Evolutionary conservation across 2,113 vertebrate genomes (phyloP).

Genomic region (Nibea coibor): DNA sequence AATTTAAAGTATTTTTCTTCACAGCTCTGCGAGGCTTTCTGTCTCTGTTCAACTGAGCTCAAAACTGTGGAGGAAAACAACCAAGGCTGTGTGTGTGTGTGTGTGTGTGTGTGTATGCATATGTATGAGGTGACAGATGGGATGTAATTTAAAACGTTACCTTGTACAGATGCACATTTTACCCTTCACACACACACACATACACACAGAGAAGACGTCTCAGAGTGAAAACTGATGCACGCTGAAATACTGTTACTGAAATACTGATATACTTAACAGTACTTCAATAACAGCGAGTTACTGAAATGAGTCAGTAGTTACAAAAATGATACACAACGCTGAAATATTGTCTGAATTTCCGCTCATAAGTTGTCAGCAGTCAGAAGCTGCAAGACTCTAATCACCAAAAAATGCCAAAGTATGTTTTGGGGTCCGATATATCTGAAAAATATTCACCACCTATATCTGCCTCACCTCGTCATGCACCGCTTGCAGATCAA

Average conservation of each 20-base stretch:
- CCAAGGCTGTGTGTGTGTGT: conserved; percentile 19
- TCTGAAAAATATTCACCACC: neutral
- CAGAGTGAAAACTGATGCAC: conserved; percentile 10
- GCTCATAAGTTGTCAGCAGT: neutral
- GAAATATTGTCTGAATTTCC: neutral
- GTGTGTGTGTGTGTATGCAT: conserved; percentile 51
- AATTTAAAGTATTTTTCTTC: conserved; percentile 60
- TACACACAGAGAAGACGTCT: neutral
- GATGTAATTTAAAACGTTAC: conserved; percentile 59
- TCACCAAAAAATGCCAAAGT: neutral
- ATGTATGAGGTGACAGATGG: conserved; percentile 68
- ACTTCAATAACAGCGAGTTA: too few species aligned
- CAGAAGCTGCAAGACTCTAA: neutral
- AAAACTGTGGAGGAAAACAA: conserved; percentile 37
- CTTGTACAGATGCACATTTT: conserved; percentile 60
- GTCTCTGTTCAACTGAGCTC: conserved; percentile 22
- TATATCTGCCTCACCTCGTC: neutral
- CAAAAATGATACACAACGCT: neutral
- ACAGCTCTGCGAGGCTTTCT: conserved; percentile 25
- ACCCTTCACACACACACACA: conserved; percentile 27
- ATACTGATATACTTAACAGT: neutral
- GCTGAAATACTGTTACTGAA: too few species aligned
- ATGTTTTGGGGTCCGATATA: neutral
- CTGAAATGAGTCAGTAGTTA: too few species aligned
- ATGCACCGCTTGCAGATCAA: neutral